A percentile compares a stretch with the other conserved stretches of the same genome.
phyloP scores from a whole-genome alignment of 2,888 invertebrate genomes.

The Leucophenga maculata region DNA sequence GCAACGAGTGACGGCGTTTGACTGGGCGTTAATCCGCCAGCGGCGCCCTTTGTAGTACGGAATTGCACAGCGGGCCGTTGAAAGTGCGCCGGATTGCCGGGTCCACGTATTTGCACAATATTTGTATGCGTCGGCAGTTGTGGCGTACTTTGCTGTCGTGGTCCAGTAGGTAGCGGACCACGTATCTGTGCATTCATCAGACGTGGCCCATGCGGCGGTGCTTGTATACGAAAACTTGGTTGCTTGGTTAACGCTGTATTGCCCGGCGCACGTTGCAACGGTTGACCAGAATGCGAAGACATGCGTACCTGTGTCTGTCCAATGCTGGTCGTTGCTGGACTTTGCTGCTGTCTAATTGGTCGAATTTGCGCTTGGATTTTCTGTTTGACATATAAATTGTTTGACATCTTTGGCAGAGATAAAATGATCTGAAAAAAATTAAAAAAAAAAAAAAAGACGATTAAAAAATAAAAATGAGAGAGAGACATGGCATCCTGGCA shows the following conservation, averaged over 20 bases:
- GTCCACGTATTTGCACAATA: constrained; percentile 70
- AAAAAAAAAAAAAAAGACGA: not conserved
- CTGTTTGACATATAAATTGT: constrained; percentile 41
- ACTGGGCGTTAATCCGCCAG: constrained; percentile 61
- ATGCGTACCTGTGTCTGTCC: constrained; percentile 77
- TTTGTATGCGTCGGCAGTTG: constrained; percentile 69
- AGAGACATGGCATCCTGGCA: no score
- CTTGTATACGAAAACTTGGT: constrained; percentile 68
- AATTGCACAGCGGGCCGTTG: constrained; percentile 71
- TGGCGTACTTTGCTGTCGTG: constrained; percentile 48
- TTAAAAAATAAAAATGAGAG: not conserved
- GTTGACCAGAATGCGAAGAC: constrained; percentile 73
- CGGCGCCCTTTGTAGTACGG: constrained; percentile 62
- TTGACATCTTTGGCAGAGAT: no score
- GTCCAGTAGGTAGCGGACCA: constrained; percentile 57
- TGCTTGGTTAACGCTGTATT: constrained; percentile 73
- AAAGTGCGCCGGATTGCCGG: constrained; percentile 58
- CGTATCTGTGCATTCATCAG: constrained; percentile 68
- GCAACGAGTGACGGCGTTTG: constrained; percentile 68
- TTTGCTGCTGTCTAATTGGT: constrained; percentile 73
- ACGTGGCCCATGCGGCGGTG: constrained; percentile 65
- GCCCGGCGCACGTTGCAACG: constrained; percentile 68
- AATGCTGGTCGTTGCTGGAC: constrained; percentile 74
- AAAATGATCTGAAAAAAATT: not conserved
- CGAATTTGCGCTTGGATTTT: constrained; percentile 74